These are phyloP conservation scores for Leptosomus discolor DNA, from an alignment of 2,113 vertebrate genomes.

Conservation along the genomic window DNA sequence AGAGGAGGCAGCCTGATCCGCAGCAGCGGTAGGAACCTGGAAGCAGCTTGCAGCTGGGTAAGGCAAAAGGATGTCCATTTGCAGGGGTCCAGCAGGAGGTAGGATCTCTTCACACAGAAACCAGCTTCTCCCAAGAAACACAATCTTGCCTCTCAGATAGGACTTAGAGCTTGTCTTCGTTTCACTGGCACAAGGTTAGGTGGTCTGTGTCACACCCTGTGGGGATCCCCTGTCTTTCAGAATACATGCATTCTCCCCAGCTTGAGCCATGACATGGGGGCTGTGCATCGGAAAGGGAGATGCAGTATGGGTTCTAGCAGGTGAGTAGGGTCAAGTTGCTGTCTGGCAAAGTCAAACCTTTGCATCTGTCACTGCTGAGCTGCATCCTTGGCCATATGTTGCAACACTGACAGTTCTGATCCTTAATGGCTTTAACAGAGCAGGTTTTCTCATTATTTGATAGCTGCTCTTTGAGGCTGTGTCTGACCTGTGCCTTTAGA, in stretches of 20 bases:
- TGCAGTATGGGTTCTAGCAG: not conserved
- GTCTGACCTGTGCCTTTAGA: not conserved
- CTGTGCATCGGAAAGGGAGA: not conserved
- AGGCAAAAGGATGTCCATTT: not conserved
- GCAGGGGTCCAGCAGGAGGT: not conserved
- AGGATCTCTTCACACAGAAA: not conserved
- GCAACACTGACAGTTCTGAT: not conserved
- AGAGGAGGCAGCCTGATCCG: not conserved
- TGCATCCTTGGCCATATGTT: not conserved
- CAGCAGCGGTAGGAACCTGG: not conserved
- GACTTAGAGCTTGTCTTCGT: not conserved
- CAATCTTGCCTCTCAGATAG: not conserved
- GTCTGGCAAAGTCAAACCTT: not conserved
- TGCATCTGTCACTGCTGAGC: rapidly evolving
- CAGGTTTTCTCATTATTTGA: not conserved
- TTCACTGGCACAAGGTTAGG: not conserved
- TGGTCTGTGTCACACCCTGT: rapidly evolving
- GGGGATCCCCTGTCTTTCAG: not conserved
- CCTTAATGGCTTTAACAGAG: not conserved
- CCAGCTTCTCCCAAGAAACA: not conserved
- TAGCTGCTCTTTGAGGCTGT: not conserved
- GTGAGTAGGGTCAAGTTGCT: not conserved
- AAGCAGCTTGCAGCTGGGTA: not conserved
- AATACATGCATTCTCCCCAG: rapidly evolving
- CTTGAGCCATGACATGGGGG: not conserved